Percentiles rank a stretch among this genome's conserved stretches.
Conservation (phyloP, 2,113 vertebrate genomes). For the Dipodomys ordii region DNA sequence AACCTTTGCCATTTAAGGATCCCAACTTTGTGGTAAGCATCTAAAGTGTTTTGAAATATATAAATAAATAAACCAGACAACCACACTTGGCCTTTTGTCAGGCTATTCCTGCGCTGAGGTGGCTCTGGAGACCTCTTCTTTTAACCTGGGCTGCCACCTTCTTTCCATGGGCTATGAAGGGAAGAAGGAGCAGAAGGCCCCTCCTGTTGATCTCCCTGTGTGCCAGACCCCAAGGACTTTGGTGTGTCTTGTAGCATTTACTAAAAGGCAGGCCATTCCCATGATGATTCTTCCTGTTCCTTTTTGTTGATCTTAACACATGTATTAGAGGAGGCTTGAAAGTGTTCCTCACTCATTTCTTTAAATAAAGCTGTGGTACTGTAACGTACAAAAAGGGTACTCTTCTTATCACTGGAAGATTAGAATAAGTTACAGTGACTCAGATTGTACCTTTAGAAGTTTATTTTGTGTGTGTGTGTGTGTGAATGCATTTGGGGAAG, state of each 20-base stretch:
- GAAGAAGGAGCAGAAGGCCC: not conserved
- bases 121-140: not conserved
- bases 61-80: not conserved
- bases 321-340: constrained; percentile 14
- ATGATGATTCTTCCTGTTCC: not conserved
- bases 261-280: not conserved
- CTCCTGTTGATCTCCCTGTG: not conserved
- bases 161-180: not conserved
- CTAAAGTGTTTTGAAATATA: not conserved
- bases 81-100: not conserved
- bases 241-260: not conserved
- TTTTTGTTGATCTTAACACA: not conserved
- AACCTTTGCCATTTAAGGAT: constrained; percentile 94
- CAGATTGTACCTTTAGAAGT: constrained; percentile 68
- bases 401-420: not conserved
- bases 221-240: not conserved
- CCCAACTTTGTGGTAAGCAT: constrained; percentile 93
- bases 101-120: not conserved
- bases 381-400: not conserved
- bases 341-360: not conserved
- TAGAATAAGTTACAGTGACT: constrained; percentile 73
- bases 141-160: not conserved
- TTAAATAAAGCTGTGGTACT: too few species aligned
- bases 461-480: constrained; percentile 68
- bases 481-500: constrained; percentile 78